Evolutionary conservation across 2,888 invertebrate genomes (phyloP), one percentile per base, ranked within the genome.

Genomic region (Julus scanicus): DNA sequence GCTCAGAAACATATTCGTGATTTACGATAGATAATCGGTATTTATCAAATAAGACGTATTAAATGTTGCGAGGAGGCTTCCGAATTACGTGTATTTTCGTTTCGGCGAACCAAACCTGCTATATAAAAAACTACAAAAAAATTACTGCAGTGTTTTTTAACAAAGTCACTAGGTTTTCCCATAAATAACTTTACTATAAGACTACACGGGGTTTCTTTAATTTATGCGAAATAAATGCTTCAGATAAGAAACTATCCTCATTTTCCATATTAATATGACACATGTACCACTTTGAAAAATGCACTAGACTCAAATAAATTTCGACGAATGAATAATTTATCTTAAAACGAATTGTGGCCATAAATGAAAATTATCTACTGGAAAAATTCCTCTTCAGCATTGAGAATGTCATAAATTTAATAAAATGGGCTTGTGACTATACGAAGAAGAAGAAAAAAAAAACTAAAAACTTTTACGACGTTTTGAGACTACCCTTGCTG

Each of bases 311-410:
- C 37, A 37, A 80, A 80, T 80, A 80, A 80, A 80, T 80, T 80
- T 80, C 8, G 37, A 80, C 80, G 80, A 80, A 80, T 80, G 80
- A 80, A 80, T 80, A 80, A 80, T 80, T 80, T 80, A 80, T 80
- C 80, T 80, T 29, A 80, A 37, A 80, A 80, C 80, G 80, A 80
- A 80, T 80, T 80, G 80, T 37, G 80, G 80, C 80, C 80, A 80
- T 80, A 80, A 80, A 80, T 80, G 80, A 80, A 80, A 80, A 80
- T 80, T 80, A 80, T 80, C 80, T 80, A 80, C 80, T 80, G 80
- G 80, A 80, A 80, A 80, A 80, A 80, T 15, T 80, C 37, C 80
- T 37, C 37, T 29, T 80, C 80, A 9, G 9, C 37, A 80, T 37
- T 29, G 29, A 80, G 37, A 80, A 37, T 80, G 80, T 80, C 80